phyloP scores from a whole-genome alignment of 53 echinoderm and acorn worm species.

The Astropecten irregularis region DNA sequence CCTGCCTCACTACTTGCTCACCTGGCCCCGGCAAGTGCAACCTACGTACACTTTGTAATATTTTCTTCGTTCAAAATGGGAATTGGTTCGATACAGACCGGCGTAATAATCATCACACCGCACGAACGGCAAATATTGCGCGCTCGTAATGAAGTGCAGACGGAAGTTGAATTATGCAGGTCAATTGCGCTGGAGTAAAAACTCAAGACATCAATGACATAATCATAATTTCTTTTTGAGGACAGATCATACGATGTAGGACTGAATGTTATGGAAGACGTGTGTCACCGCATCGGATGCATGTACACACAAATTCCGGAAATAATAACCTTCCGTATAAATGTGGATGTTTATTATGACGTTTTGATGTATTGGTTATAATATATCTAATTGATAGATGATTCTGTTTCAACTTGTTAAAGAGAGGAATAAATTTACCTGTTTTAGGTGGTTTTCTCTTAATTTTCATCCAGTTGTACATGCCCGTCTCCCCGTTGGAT shows the following conservation, averaged over 20 bases:
- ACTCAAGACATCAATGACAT: neutral
- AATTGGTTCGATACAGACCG: neutral
- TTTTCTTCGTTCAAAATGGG: too few species aligned
- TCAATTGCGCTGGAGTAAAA: neutral
- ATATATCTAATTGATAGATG: neutral
- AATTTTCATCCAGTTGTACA: constrained; percentile 98
- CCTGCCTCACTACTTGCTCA: constrained; percentile 54
- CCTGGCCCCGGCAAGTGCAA: constrained; percentile 26
- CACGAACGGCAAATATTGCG: neutral
- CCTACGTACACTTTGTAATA: constrained; percentile 38
- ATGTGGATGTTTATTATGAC: too few species aligned
- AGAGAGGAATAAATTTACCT: constrained; percentile 48
- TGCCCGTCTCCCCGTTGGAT: constrained; percentile 73
- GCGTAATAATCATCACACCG: neutral
- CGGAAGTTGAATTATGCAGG: constrained; percentile 24
- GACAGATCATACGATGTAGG: neutral
- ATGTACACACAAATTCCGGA: too few species aligned
- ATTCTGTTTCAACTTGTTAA: too few species aligned
- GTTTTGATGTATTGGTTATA: neutral
- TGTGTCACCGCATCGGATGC: too few species aligned
- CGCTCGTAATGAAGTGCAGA: neutral
- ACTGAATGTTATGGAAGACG: neutral
- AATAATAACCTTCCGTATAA: too few species aligned
- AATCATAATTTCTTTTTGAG: neutral
- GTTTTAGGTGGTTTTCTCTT: constrained; percentile 99